A percentile compares a stretch with the other conserved stretches of the same genome.
Evolutionary conservation across 1,140 invertebrate species (phyloP).

Genomic region (Stratiolaelaps scimitus): DNA sequence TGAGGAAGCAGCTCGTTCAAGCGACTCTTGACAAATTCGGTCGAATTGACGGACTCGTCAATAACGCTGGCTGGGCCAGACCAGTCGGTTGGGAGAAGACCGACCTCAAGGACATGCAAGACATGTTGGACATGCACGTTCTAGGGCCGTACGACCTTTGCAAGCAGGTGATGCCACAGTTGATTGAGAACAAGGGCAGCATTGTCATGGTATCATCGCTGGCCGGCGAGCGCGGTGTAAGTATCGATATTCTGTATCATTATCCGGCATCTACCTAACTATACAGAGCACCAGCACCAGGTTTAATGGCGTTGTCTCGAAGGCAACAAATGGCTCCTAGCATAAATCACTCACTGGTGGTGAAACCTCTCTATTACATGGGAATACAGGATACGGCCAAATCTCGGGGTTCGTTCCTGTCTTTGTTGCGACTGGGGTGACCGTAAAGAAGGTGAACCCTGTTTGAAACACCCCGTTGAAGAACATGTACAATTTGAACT

Average conservation of each 20-base stretch:
- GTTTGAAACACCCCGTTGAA: too few relatives aligned
- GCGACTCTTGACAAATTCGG: constrained; percentile 1
- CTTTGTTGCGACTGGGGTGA: too few relatives aligned
- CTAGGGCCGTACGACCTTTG: not conserved
- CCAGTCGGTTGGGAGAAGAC: not conserved
- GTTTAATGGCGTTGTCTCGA: too few relatives aligned
- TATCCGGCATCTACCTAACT: too few relatives aligned
- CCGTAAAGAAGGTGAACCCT: too few relatives aligned
- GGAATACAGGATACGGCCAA: too few relatives aligned
- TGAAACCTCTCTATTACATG: too few relatives aligned
- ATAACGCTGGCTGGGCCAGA: not conserved
- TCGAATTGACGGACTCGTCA: not conserved
- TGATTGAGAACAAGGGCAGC: constrained; percentile 4
- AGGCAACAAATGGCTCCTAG: too few relatives aligned
- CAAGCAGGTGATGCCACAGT: not conserved
- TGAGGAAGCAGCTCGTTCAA: not conserved
- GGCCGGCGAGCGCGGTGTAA: not conserved
- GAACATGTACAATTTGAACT: too few relatives aligned
- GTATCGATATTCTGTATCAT: not conserved
- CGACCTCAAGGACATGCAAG: not conserved
- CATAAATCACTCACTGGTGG: too few relatives aligned
- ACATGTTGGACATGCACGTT: not conserved
- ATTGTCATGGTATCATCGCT: constrained; percentile 5
- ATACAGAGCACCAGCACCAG: too few relatives aligned
- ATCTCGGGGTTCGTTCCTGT: too few relatives aligned